phyloP scores from a whole-genome alignment of 1,140 invertebrate species.

The Neodiprion virginianus region DNA sequence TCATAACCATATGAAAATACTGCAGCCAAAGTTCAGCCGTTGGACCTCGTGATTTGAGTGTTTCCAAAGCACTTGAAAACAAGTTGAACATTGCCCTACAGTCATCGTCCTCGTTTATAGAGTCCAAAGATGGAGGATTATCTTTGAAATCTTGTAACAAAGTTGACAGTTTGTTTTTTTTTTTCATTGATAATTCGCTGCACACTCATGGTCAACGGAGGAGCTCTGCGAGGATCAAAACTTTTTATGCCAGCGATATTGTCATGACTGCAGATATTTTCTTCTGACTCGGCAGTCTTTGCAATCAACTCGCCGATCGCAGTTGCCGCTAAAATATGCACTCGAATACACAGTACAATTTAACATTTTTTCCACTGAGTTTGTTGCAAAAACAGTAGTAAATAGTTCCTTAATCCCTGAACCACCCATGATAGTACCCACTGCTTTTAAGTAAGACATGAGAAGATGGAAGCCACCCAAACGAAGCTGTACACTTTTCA shows the following conservation, averaged over 20 bases:
- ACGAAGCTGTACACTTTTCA: too few species aligned
- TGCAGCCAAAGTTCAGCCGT: conserved; percentile 27
- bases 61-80: conserved; percentile 26
- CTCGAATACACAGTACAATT: conserved; percentile 46
- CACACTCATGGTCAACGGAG: background rate
- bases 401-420: conserved; percentile 15
- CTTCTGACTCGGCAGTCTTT: conserved; percentile 12
- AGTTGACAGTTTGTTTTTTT: too few species aligned
- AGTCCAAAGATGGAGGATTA: background rate
- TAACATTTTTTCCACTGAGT: conserved; percentile 47
- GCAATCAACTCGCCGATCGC: conserved; percentile 38
- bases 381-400: conserved; percentile 33
- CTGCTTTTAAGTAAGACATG: too few species aligned
- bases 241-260: background rate
- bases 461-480: too few species aligned
- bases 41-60: conserved; percentile 33
- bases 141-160: background rate
- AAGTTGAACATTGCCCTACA: background rate
- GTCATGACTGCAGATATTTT: background rate
- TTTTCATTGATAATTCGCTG: background rate
- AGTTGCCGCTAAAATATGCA: conserved; percentile 30
- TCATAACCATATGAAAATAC: conserved; percentile 23
- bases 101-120: too few species aligned
- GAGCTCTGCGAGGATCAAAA: background rate
- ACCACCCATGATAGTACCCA: conserved; percentile 15